Evolutionary conservation across 2,888 invertebrate genomes (phyloP).

Genomic region (Cenopis cana): DNA sequence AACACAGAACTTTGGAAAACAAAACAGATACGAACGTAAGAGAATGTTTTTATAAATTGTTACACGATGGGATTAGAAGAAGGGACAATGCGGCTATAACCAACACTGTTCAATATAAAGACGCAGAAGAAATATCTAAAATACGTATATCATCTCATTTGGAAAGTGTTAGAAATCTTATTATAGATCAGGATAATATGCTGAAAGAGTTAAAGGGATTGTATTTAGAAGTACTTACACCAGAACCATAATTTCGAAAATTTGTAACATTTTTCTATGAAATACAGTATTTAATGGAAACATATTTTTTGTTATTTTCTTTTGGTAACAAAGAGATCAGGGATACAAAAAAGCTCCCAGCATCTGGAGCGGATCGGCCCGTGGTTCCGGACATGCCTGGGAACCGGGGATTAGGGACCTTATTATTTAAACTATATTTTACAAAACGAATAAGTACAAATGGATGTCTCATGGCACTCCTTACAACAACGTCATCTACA

Average conservation of each 20-base stretch:
- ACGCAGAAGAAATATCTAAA: neutral
- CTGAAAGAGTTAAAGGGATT: slow-evolving; percentile 60
- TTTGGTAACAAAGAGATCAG: too few species aligned
- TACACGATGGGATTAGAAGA: neutral
- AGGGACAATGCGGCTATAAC: neutral
- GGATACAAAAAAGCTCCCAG: too few species aligned
- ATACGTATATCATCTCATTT: slow-evolving; percentile 55
- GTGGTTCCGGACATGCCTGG: too few species aligned
- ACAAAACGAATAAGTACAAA: too few species aligned
- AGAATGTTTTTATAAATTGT: neutral
- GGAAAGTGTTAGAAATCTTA: slow-evolving; percentile 59
- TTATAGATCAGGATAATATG: slow-evolving; percentile 63
- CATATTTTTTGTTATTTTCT: neutral
- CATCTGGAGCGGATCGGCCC: too few species aligned
- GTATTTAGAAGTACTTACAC: slow-evolving; percentile 49
- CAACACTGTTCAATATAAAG: neutral
- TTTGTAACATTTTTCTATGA: neutral
- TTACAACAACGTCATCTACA: too few species aligned
- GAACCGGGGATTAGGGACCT: too few species aligned
- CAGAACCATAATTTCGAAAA: neutral
- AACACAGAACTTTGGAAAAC: neutral
- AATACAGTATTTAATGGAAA: neutral
- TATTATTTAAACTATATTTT: too few species aligned
- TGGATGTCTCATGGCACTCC: too few species aligned
- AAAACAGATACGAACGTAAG: neutral